These are phyloP conservation scores for Formica aserva DNA, from an alignment of 2,888 invertebrate species.

Conservation along the genomic window DNA sequence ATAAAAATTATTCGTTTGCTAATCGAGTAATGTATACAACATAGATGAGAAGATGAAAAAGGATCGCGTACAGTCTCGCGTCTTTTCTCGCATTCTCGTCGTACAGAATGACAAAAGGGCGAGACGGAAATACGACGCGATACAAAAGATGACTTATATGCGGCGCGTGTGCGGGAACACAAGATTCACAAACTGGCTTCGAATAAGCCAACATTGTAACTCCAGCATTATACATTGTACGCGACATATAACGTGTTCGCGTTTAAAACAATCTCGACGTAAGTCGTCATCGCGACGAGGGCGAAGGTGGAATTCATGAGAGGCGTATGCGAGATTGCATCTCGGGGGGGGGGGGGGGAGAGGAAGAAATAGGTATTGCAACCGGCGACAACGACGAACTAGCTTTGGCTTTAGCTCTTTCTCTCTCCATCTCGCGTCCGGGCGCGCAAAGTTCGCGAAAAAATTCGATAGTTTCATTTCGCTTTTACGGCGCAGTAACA, in stretches of 20 bases:
- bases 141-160: constrained; percentile 52
- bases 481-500: constrained; percentile 61
- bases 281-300: constrained; percentile 27
- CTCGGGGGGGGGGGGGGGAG: neutral
- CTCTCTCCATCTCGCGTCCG: neutral
- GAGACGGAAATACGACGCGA: constrained; percentile 2
- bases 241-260: constrained; percentile 11
- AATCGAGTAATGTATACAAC: neutral
- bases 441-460: constrained; percentile 40
- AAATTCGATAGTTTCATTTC: constrained; percentile 68
- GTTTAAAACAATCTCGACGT: constrained; percentile 50
- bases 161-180: constrained; percentile 13
- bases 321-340: constrained; percentile 32
- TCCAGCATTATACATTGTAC: constrained; percentile 2
- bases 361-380: constrained; percentile 30
- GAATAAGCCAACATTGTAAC: constrained; percentile 31
- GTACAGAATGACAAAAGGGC: neutral
- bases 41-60: constrained; percentile 18
- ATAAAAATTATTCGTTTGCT: neutral
- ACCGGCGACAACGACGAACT: constrained; percentile 4
- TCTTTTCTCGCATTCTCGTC: constrained; percentile 14
- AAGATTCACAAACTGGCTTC: constrained; percentile 47
- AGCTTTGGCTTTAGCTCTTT: neutral
- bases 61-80: neutral
- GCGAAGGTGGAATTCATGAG: constrained; percentile 22